Base-by-base conservation (phyloP, 1,140 invertebrate genomes). In the Zaprionus vittiger region DNA sequence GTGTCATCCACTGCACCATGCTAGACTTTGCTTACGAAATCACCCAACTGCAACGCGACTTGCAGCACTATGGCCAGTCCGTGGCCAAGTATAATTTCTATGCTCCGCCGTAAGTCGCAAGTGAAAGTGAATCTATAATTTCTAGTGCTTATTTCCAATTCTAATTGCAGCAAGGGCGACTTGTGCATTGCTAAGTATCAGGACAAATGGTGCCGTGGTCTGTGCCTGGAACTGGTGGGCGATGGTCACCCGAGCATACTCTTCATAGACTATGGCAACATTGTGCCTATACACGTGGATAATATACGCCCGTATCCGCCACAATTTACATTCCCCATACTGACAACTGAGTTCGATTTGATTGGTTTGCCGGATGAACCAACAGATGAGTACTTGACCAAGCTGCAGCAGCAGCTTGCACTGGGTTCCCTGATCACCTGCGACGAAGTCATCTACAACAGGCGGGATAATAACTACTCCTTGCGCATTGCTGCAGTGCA, bases 191-290 rank as follows among this genome's bases (percentile, higher is more conserved):
- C 85, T 11, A 80, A 86, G 4, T 91, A 91, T 61, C 54, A 86
- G 14, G 76, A 56, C 2, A 91, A 91, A 11, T 92, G 91, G 91
- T 90, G 81, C 64, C 86, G 91, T 1, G 91, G 91, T 0, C 4
- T 81, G 11, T 92, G 75, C n/a, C 24, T 92, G 47, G 91, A 92
- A 54, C 61, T 79, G 9, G 84, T 92, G 11, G 91, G 91, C 6
- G 91, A 92, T 84, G 91, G 91, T 9, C 73, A 90, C 44, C 91
- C 91, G 1, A 87, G 85, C 52, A 87, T 92, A 17, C 59, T 91
- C n/a, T 92, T 92, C 31, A 31, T 92, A 1, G 91, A 92, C 49
- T 91, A 92, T 37, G 91, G 91, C 1, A 91, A 92, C 28, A 83
- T 92, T 38, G 60, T 60, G 1, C 69, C 80, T 1, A 73, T 76